phyloP scores from a whole-genome alignment of 1,140 invertebrate genomes.

The Centruroides sculpturatus region DNA sequence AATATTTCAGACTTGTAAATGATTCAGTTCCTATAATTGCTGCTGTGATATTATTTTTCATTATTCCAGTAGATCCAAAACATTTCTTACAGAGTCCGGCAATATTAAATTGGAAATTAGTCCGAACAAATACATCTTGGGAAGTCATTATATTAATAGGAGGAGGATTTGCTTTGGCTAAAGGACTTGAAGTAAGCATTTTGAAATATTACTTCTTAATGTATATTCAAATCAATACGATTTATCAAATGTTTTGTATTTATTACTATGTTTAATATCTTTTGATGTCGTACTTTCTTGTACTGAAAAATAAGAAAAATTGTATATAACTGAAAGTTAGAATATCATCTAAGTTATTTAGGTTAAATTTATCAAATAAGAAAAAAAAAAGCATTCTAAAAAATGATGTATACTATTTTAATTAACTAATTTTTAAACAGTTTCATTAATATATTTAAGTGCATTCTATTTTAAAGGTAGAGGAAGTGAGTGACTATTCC shows the following conservation, averaged over 20 bases:
- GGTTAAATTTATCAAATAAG: too few species aligned
- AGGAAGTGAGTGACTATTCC: too few species aligned
- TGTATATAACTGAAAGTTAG: too few species aligned
- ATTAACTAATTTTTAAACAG: too few species aligned
- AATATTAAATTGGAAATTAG: slow-evolving; percentile 28
- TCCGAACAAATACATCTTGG: slow-evolving; percentile 33
- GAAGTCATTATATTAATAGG: slow-evolving; percentile 38
- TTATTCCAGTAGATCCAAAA: slow-evolving; percentile 18
- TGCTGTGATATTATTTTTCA: slow-evolving; percentile 31
- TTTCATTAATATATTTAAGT: too few species aligned
- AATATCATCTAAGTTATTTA: too few species aligned
- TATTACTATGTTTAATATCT: too few species aligned
- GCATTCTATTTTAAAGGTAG: too few species aligned
- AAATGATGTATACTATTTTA: too few species aligned
- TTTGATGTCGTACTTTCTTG: too few species aligned
- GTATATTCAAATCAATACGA: not conserved
- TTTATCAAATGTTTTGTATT: not conserved
- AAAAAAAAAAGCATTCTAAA: too few species aligned
- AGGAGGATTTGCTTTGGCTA: slow-evolving; percentile 75
- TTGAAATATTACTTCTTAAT: not conserved
- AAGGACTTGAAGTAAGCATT: slow-evolving; percentile 45
- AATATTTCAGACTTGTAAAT: slow-evolving; percentile 29
- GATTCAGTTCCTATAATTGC: slow-evolving; percentile 31
- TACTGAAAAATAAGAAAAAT: too few species aligned
- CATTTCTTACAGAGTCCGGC: slow-evolving; percentile 15